These are phyloP conservation scores for Lutraria lutraria DNA, from an alignment of 2,888 invertebrate genomes.

Conservation along the genomic window DNA sequence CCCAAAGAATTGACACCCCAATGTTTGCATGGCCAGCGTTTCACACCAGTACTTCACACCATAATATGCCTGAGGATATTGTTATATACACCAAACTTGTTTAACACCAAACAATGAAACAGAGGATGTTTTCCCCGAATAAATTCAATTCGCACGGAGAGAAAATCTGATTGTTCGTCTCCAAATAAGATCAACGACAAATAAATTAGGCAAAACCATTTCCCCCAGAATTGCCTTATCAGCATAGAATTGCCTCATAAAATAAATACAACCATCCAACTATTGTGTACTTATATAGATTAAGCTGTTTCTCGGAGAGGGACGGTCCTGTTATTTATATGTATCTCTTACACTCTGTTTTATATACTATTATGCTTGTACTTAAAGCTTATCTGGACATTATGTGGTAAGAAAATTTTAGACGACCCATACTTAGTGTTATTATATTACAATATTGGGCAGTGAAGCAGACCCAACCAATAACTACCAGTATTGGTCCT, in stretches of 20 bases:
- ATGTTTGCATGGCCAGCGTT: background rate
- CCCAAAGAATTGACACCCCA: background rate
- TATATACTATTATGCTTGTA: too few relatives aligned
- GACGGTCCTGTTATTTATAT: background rate
- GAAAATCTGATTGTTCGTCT: background rate
- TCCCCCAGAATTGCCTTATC: conserved; percentile 14
- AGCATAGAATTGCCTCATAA: background rate
- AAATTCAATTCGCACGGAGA: background rate
- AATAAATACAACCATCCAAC: conserved; percentile 3
- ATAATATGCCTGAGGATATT: background rate
- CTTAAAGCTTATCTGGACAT: too few relatives aligned
- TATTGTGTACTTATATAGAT: conserved; percentile 1
- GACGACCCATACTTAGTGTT: too few relatives aligned
- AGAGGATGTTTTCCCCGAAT: background rate
- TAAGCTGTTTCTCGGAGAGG: background rate
- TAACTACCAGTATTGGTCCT: too few relatives aligned
- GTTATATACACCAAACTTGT: background rate
- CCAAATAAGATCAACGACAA: conserved; percentile 22
- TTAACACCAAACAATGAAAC: background rate
- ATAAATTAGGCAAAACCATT: conserved; percentile 2
- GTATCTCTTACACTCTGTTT: too few relatives aligned
- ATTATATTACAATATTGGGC: too few relatives aligned
- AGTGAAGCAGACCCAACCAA: too few relatives aligned
- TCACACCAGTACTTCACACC: conserved; percentile 5
- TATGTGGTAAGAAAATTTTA: too few relatives aligned